Evolutionary conservation across 2,797 vertebrate genomes (phyloP).

Genomic region (Meriones psammophilus): DNA sequence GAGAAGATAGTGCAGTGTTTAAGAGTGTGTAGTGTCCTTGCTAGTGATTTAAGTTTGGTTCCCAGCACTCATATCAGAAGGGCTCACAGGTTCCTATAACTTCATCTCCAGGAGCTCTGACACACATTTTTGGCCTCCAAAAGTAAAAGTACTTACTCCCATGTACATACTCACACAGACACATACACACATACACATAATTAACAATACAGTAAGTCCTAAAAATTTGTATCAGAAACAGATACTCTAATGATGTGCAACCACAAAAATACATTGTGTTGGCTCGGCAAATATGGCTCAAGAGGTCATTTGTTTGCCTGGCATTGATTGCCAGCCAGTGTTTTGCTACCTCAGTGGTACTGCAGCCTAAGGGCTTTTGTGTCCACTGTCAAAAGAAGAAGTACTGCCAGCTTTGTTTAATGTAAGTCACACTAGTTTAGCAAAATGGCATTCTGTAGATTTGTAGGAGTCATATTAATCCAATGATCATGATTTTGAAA

Average conservation of each 20-base stretch:
- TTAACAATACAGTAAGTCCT: background rate
- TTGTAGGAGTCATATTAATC: background rate
- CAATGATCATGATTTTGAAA: slow-evolving; percentile 2
- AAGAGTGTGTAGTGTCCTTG: background rate
- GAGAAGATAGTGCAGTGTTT: background rate
- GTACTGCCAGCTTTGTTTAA: background rate
- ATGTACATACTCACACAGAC: background rate
- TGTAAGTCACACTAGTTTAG: background rate
- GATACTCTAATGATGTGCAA: background rate
- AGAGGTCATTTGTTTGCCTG: background rate
- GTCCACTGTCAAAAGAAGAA: background rate
- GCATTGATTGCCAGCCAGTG: background rate
- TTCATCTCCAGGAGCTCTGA: background rate
- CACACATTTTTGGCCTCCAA: background rate
- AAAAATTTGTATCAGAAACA: background rate
- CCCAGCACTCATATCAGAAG: background rate
- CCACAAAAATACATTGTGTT: background rate
- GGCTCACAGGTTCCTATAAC: background rate
- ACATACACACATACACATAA: background rate
- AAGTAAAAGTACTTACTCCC: too few relatives aligned
- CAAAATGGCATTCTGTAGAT: background rate
- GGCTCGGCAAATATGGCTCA: background rate
- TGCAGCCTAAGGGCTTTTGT: background rate
- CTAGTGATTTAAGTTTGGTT: background rate
- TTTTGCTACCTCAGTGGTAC: background rate